Evolutionary conservation across 2,888 invertebrate genomes (phyloP).

Genomic region (Alloplasta piceator): DNA sequence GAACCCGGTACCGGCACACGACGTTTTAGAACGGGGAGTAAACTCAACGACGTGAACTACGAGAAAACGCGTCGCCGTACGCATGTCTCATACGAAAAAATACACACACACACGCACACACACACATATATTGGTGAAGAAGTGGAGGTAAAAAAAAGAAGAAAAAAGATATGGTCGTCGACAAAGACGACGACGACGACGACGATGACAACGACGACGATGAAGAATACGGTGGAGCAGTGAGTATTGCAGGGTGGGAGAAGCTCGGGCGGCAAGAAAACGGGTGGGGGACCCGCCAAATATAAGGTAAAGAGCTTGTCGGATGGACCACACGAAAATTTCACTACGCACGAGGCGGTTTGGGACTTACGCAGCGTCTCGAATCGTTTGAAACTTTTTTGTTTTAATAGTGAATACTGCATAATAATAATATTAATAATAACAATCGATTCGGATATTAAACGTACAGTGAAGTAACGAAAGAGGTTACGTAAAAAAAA

Average conservation of each 20-base stretch:
- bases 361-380: constrained; percentile 66
- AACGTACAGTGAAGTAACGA: constrained; percentile 24
- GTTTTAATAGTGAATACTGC: background rate
- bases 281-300: constrained; percentile 78
- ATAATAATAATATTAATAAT: constrained; percentile 41
- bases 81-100: constrained; percentile 23
- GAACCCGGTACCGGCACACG: constrained; percentile 5
- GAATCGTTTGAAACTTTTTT: constrained; percentile 35
- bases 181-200: constrained; percentile 31
- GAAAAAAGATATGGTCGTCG: constrained; percentile 64
- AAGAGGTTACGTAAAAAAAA: constrained; percentile 25
- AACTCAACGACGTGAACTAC: constrained; percentile 54
- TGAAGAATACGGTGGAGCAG: constrained; percentile 53
- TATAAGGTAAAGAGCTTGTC: constrained; percentile 82
- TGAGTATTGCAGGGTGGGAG: constrained; percentile 71
- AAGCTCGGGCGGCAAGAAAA: constrained; percentile 63
- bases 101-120: constrained; percentile 52
- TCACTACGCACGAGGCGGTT: constrained; percentile 77
- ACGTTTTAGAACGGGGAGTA: constrained; percentile 16
- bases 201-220: constrained; percentile 2
- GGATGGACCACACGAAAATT: constrained; percentile 82
- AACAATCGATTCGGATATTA: constrained; percentile 28
- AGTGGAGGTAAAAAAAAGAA: constrained; percentile 53
- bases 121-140: constrained; percentile 17
- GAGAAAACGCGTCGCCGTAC: constrained; percentile 66